A percentile compares a stretch with the other conserved stretches of the same genome.
phyloP scores from a whole-genome alignment of 2,797 vertebrate genomes.

The Eidolon dupreanum region DNA sequence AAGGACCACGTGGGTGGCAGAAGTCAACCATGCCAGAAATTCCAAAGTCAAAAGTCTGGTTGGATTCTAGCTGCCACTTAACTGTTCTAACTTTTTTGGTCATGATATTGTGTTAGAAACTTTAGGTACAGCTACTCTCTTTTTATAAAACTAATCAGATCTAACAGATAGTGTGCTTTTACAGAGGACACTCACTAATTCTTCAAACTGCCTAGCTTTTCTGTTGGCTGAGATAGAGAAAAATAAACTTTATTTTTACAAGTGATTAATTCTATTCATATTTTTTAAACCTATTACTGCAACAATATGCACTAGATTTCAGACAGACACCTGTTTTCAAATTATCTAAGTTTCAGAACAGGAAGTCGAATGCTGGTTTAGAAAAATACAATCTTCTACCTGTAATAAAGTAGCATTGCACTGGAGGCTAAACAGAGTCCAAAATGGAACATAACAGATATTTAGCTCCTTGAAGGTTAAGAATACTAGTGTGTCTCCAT shows the following conservation, averaged over 20 bases:
- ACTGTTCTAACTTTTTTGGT: not conserved
- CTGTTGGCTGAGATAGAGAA: not conserved
- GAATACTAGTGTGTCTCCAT: not conserved
- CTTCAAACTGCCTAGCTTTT: not conserved
- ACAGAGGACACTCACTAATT: not conserved
- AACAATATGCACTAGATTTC: not conserved
- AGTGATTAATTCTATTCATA: not conserved
- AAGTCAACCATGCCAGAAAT: not conserved
- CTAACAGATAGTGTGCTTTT: not conserved
- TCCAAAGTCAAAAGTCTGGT: not conserved
- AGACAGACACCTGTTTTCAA: constrained; percentile 19
- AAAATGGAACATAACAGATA: not conserved
- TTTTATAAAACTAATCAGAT: not conserved
- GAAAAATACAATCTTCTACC: not conserved
- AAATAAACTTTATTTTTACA: constrained; percentile 18
- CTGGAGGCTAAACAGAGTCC: not conserved
- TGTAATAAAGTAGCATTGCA: not conserved
- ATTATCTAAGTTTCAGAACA: constrained; percentile 1
- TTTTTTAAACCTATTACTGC: not conserved
- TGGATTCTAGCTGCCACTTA: not conserved
- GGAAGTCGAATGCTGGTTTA: not conserved
- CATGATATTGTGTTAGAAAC: not conserved
- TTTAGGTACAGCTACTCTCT: not conserved
- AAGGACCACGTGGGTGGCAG: not conserved
- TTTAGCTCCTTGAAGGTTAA: not conserved